Base-by-base conservation (phyloP, 2,797 vertebrate genomes). In the Furcifer pardalis region DNA sequence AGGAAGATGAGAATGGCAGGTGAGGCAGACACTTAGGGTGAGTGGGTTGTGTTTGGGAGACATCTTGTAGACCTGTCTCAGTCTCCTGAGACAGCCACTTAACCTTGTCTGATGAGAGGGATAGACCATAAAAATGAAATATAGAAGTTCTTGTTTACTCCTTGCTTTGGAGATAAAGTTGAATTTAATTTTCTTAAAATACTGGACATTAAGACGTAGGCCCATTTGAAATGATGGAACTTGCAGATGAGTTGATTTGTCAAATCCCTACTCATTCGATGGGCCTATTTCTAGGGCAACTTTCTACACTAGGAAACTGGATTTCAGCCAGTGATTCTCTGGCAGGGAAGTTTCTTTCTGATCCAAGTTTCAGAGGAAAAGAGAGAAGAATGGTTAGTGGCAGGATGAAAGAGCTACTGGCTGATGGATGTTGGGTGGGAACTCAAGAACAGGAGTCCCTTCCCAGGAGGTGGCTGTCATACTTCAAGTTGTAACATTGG, bases 381-480 rank as follows among this genome's bases (percentile, higher is more conserved):
- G 83, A 59, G 62, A 83, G 37, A n/a, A n/a, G 74, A 86, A 84
- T 68, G 25, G 37, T 52, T 30, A 80, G 63, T 13, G 49, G 65
- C 30, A 87, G 79, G 82, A 76, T 85, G 79, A 0, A 3, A 83
- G 7, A 27, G n/a, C 0, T 85, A 21, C 62, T 32, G n/a, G 40
- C 60, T 83, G 80, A 89, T 40, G 82, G 88, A 89, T 44, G 52
- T 12, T 49, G 74, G 52, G 63, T 56, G 68, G 72, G 65, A 90
- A 59, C 42, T 23, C 68, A 79, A 52, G 69, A 80, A 32, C 4
- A 49, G 15, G 1, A 83, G 77, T 9, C 76, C 71, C 76, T 86
- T 77, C 9, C 3, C 25, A 7, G 79, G 81, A 92, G 46, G 25
- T 60, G 78, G 27, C 77, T 89, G 79, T 81, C 80, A 87, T 84